These are phyloP conservation scores for Caradrina kadenii DNA, from an alignment of 2,888 invertebrate species.

Conservation along the genomic window DNA sequence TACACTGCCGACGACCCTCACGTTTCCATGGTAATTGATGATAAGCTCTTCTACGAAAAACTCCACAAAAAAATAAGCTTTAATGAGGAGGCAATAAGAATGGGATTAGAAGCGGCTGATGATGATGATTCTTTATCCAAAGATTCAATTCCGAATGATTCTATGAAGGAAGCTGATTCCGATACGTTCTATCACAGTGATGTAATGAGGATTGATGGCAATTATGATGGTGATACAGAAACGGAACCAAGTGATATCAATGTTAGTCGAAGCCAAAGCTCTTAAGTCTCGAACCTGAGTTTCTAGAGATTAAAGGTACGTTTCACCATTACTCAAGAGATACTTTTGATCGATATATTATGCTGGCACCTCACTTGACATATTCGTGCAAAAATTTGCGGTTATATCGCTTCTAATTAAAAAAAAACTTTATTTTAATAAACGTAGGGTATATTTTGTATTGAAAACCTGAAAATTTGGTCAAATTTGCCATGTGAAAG, in stretches of 20 bases:
- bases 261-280: background rate
- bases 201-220: conserved; percentile 20
- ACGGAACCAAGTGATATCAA: conserved; percentile 29
- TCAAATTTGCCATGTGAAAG: too few relatives aligned
- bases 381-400: too few relatives aligned
- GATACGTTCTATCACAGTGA: background rate
- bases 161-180: background rate
- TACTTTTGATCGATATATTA: too few relatives aligned
- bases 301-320: too few relatives aligned
- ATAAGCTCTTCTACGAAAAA: too few relatives aligned
- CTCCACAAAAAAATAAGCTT: conserved; percentile 42
- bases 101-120: background rate
- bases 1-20: conserved; percentile 57
- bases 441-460: too few relatives aligned
- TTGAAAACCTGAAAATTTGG: too few relatives aligned
- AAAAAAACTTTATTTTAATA: too few relatives aligned
- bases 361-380: too few relatives aligned
- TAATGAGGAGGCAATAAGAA: background rate
- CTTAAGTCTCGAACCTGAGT: background rate
- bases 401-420: too few relatives aligned
- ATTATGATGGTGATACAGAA: conserved; percentile 31
- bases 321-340: too few relatives aligned
- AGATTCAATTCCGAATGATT: background rate
- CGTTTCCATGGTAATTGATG: conserved; percentile 22
- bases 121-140: conserved; percentile 19